Conservation (phyloP, 1,140 invertebrate species). For the Marisa cornuarietis region DNA sequence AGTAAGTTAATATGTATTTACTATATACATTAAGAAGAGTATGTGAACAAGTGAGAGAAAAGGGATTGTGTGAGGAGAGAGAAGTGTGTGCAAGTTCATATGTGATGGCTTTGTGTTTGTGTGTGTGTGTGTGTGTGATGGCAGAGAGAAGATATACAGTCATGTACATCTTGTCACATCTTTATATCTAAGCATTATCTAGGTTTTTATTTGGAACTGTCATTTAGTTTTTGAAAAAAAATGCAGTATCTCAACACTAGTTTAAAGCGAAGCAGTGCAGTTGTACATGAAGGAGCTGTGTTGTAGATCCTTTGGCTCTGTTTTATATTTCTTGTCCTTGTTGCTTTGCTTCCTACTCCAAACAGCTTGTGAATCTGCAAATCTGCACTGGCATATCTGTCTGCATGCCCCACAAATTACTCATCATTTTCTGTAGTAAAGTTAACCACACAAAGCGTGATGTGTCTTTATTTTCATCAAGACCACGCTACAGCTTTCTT, state of each 20-base stretch:
- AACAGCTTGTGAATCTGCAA: background rate
- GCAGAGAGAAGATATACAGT: background rate
- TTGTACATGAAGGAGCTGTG: background rate
- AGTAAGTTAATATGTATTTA: too few relatives aligned
- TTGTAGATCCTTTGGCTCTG: background rate
- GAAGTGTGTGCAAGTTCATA: too few relatives aligned
- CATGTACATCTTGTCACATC: background rate
- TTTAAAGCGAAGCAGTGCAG: background rate
- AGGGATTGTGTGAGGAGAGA: too few relatives aligned
- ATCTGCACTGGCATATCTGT: too few relatives aligned
- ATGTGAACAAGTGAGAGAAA: too few relatives aligned
- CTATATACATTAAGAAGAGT: too few relatives aligned
- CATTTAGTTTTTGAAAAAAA: background rate
- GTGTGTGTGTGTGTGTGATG: too few relatives aligned
- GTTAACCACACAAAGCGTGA: background rate
- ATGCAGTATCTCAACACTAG: background rate
- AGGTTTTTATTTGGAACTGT: background rate
- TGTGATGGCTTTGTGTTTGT: too few relatives aligned
- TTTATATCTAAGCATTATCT: background rate
- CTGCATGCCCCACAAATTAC: background rate
- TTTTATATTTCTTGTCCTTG: background rate
- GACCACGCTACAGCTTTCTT: background rate
- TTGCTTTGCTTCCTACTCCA: background rate
- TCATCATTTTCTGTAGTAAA: background rate
- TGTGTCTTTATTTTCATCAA: too few relatives aligned